Conservation (phyloP, 2,113 vertebrate species). For the Petaurus breviceps region DNA sequence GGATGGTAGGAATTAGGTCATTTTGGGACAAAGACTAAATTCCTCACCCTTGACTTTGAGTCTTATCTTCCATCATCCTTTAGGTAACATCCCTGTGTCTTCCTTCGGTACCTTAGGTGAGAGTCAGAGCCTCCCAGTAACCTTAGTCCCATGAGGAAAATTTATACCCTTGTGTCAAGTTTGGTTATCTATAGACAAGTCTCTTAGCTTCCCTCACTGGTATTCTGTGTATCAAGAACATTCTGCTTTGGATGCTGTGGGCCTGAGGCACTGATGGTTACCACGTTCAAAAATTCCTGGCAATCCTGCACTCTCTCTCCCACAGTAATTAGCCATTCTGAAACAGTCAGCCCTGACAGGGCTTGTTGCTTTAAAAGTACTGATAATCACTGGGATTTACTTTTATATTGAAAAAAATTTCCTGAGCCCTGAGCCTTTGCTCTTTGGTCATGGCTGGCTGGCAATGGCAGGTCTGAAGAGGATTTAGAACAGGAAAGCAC, state of each 20-base stretch:
- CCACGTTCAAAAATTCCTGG: not conserved
- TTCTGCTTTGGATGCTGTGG: not conserved
- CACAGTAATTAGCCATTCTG: not conserved
- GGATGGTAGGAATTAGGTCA: not conserved
- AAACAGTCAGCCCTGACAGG: not conserved
- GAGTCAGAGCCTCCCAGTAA: not conserved
- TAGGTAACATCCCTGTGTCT: not conserved
- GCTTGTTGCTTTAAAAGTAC: not conserved
- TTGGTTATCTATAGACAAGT: not conserved
- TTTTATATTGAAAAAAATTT: not conserved
- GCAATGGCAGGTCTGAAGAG: not conserved
- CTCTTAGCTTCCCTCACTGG: not conserved
- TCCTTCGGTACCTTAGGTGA: not conserved
- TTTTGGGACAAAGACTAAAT: not conserved
- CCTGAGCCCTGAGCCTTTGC: not conserved
- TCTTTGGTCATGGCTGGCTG: not conserved
- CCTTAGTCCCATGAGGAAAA: not conserved
- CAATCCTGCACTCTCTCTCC: not conserved
- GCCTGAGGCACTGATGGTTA: fast-evolving
- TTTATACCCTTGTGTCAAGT: not conserved
- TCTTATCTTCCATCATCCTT: not conserved
- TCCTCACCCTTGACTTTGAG: not conserved
- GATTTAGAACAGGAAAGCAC: not conserved
- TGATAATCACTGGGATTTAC: not conserved
- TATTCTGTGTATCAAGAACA: not conserved